These are phyloP conservation scores for Eriocheir sinensis DNA, from an alignment of 1,140 invertebrate species.

Conservation along the genomic window DNA sequence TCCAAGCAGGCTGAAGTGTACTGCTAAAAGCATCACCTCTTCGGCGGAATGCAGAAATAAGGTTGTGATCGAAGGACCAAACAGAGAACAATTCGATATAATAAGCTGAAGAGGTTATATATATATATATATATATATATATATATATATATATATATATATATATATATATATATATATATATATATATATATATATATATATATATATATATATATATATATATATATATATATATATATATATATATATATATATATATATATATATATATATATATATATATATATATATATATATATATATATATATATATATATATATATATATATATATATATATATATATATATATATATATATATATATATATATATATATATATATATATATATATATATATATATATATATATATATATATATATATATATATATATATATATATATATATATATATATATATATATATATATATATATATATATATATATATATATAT, in stretches of 20 bases:
- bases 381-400: too few species aligned
- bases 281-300: constrained; percentile 65
- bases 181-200: constrained; percentile 3
- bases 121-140: constrained; percentile 30
- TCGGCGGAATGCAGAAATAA: too few species aligned
- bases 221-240: constrained; percentile 45
- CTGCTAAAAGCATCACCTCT: too few species aligned
- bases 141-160: constrained; percentile 58
- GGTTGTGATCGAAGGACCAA: too few species aligned
- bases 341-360: too few species aligned
- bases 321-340: too few species aligned
- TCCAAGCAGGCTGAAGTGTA: too few species aligned
- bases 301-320: constrained; percentile 36
- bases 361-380: too few species aligned
- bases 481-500: constrained; percentile 46
- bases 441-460: constrained; percentile 48
- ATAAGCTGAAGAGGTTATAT: background rate
- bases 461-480: constrained; percentile 46
- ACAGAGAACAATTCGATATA: background rate
- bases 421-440: constrained; percentile 47
- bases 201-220: constrained; percentile 52
- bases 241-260: constrained; percentile 51
- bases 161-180: constrained; percentile 55
- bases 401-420: constrained; percentile 40
- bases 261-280: constrained; percentile 62